Percentiles rank a stretch among this genome's conserved stretches.
Evolutionary conservation across 2,113 vertebrate species (phyloP).

Genomic region (Diadophis punctatus): DNA sequence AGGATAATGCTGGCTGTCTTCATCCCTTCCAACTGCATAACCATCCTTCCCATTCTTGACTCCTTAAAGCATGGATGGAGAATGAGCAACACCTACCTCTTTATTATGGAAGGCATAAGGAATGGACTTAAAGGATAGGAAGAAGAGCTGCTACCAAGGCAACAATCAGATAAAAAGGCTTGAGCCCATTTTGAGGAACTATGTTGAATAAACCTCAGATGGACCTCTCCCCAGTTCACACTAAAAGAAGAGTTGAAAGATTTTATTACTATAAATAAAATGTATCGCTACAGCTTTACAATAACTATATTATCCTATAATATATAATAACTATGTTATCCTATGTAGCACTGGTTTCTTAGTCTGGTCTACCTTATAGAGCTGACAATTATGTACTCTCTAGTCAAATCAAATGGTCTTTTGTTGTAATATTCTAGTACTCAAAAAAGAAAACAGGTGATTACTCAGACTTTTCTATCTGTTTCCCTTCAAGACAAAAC

Average conservation of each 20-base stretch:
- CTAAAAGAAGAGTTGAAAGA: neutral
- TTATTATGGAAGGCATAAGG: neutral
- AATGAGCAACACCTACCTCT: neutral
- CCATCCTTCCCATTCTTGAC: neutral
- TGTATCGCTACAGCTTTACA: neutral
- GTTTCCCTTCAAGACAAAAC: neutral
- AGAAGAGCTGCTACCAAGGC: neutral
- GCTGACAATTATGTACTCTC: neutral
- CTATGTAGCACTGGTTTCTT: neutral
- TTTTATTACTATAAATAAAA: neutral
- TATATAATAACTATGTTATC: neutral
- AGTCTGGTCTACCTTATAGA: neutral
- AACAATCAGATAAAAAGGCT: neutral
- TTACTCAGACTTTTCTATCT: neutral
- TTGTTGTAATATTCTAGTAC: neutral
- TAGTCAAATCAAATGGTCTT: neutral
- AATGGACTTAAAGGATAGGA: neutral
- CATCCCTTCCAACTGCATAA: neutral
- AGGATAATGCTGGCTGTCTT: neutral
- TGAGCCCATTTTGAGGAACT: neutral
- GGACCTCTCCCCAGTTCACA: neutral
- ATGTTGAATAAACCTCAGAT: neutral
- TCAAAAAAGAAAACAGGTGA: neutral
- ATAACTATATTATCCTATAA: neutral
- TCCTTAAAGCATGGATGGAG: neutral